Evolutionary conservation across 1,140 invertebrate genomes (phyloP).

Genomic region (Drosophila fuyamai): DNA sequence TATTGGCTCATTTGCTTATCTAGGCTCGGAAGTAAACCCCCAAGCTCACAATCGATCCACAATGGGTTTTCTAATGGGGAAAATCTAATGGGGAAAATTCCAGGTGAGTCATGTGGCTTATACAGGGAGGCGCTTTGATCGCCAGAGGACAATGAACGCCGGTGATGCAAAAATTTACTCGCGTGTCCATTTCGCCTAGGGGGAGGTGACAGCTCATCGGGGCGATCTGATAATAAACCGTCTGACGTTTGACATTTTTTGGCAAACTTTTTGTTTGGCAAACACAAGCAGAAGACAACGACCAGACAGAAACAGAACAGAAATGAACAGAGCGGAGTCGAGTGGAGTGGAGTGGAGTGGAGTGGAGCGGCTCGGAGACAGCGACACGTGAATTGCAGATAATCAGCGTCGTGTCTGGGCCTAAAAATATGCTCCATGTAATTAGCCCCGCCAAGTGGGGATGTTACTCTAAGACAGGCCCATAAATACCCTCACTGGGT

Average conservation of each 20-base stretch:
- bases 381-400: constrained; percentile 76
- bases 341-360: background rate
- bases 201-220: constrained; percentile 40
- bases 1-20: constrained; percentile 31
- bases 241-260: constrained; percentile 64
- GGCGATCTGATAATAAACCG: constrained; percentile 61
- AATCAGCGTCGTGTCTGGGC: constrained; percentile 76
- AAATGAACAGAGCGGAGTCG: background rate
- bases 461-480: background rate
- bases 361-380: constrained; percentile 18
- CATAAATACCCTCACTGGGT: constrained; percentile 5
- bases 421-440: constrained; percentile 82
- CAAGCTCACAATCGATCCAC: background rate
- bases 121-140: constrained; percentile 31
- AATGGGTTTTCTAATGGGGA: constrained; percentile 5
- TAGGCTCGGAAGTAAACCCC: constrained; percentile 15
- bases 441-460: constrained; percentile 71
- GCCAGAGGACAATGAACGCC: constrained; percentile 41
- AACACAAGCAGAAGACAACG: constrained; percentile 32
- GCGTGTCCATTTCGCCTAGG: constrained; percentile 27
- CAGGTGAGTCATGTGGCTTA: constrained; percentile 32
- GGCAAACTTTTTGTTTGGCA: constrained; percentile 61
- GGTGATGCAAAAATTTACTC: constrained; percentile 22
- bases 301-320: constrained; percentile 22
- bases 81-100: constrained; percentile 8